Conservation (phyloP, 2,888 invertebrate genomes). For the Agonopterix heracliana region DNA sequence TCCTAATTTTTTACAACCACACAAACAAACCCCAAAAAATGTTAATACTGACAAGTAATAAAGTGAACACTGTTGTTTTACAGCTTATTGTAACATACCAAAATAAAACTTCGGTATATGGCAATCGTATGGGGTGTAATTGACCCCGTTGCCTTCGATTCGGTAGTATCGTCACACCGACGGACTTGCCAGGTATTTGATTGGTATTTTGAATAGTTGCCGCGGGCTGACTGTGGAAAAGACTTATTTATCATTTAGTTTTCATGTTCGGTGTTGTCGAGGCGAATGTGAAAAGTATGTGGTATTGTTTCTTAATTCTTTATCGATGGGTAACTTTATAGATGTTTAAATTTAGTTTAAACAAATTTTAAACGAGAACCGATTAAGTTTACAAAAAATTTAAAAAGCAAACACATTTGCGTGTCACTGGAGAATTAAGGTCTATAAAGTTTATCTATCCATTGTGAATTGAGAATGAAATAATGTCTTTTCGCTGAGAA, state of each 20-base stretch:
- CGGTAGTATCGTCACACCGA: slow-evolving; percentile 72
- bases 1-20: slow-evolving; percentile 19
- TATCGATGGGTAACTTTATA: slow-evolving; percentile 12
- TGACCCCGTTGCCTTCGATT: slow-evolving; percentile 64
- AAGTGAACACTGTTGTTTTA: slow-evolving; percentile 72
- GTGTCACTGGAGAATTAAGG: no score
- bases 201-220: slow-evolving; percentile 70
- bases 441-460: slow-evolving; percentile 17
- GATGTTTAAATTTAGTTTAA: slow-evolving; percentile 14
- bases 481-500: slow-evolving; percentile 34
- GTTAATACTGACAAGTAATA: slow-evolving; percentile 57
- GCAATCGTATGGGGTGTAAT: slow-evolving; percentile 62
- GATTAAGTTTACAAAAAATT: no score
- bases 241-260: slow-evolving; percentile 33
- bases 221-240: slow-evolving; percentile 31
- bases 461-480: slow-evolving; percentile 4
- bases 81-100: slow-evolving; percentile 70
- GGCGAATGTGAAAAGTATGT: neutral
- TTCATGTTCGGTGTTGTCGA: slow-evolving; percentile 13
- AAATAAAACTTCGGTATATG: slow-evolving; percentile 70
- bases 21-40: slow-evolving; percentile 25
- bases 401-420: no score
- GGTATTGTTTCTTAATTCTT: neutral
- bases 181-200: slow-evolving; percentile 74
- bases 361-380: no score